Percentiles rank a stretch among this genome's conserved stretches.
phyloP scores from a whole-genome alignment of 35 echinoderm and acorn worm species.

The Stichopus chloronotus region DNA sequence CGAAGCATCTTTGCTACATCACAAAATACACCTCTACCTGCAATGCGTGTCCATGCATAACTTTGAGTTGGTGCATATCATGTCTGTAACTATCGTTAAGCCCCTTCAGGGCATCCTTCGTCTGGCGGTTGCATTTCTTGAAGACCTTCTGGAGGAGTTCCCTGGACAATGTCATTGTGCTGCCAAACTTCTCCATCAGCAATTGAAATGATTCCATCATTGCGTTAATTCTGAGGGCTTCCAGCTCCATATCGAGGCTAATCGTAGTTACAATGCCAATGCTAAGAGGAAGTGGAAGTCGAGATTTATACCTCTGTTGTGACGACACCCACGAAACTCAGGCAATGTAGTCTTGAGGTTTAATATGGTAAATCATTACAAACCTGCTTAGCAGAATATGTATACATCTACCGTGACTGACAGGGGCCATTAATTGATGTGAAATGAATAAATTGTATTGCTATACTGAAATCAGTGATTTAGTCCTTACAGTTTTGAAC shows the following conservation, averaged over 20 bases:
- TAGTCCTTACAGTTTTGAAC: too few relatives aligned
- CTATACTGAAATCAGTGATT: too few relatives aligned
- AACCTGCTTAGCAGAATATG: too few relatives aligned
- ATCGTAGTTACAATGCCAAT: slow-evolving; percentile 77
- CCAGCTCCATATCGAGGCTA: slow-evolving; percentile 69
- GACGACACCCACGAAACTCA: too few relatives aligned
- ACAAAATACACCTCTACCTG: slow-evolving; percentile 6
- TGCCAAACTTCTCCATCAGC: slow-evolving; percentile 62
- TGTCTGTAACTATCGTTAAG: slow-evolving; percentile 72
- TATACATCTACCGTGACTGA: too few relatives aligned
- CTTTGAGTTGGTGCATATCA: slow-evolving; percentile 50
- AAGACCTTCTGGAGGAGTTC: slow-evolving; percentile 45
- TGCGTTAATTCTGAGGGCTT: slow-evolving; percentile 58
- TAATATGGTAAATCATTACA: too few relatives aligned
- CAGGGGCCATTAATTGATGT: too few relatives aligned
- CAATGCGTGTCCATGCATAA: slow-evolving; percentile 28
- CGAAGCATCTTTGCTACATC: too few relatives aligned
- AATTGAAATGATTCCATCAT: slow-evolving; percentile 72
- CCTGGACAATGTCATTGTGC: not conserved
- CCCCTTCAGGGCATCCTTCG: slow-evolving; percentile 69
- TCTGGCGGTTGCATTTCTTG: slow-evolving; percentile 66
- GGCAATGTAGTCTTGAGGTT: too few relatives aligned
- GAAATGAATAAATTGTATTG: too few relatives aligned
- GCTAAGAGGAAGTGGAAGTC: slow-evolving; percentile 5
- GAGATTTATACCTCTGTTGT: not conserved